phyloP scores from a whole-genome alignment of 2,113 vertebrate species.

The Nyctereutes procyonoides region DNA sequence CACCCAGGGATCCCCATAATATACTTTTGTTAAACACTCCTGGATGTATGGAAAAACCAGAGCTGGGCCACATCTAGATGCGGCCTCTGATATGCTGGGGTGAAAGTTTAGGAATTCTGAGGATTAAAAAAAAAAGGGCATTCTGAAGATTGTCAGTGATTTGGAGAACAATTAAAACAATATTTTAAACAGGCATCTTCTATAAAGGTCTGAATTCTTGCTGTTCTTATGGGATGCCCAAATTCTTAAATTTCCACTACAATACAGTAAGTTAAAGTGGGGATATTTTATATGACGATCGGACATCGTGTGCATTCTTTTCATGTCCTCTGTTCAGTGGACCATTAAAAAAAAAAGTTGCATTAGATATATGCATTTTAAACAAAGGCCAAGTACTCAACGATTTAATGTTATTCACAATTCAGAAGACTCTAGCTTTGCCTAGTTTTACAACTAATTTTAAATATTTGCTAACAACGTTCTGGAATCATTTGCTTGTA shows the following conservation, averaged over 20 bases:
- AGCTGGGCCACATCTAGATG: not conserved
- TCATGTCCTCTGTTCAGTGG: not conserved
- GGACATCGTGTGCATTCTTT: not conserved
- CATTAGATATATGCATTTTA: not conserved
- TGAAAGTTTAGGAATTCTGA: not conserved
- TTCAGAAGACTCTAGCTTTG: not conserved
- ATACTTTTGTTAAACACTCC: not conserved
- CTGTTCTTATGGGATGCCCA: not conserved
- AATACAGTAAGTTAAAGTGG: not conserved
- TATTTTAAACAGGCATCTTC: not conserved
- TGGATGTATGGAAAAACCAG: not conserved
- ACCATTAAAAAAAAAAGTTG: not conserved
- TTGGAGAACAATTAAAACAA: not conserved
- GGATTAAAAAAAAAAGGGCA: not conserved
- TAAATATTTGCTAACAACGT: not conserved
- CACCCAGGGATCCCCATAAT: too few relatives aligned
- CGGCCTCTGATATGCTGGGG: not conserved
- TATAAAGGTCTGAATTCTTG: not conserved
- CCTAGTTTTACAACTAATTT: not conserved
- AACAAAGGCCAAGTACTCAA: not conserved
- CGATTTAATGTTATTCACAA: not conserved
- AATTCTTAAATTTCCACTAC: not conserved
- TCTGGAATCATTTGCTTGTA: not conserved
- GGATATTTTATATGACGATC: not conserved
- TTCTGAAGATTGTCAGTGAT: not conserved